Evolutionary conservation across 2,797 vertebrate genomes (phyloP).

Genomic region (Rhodeus uyekii): DNA sequence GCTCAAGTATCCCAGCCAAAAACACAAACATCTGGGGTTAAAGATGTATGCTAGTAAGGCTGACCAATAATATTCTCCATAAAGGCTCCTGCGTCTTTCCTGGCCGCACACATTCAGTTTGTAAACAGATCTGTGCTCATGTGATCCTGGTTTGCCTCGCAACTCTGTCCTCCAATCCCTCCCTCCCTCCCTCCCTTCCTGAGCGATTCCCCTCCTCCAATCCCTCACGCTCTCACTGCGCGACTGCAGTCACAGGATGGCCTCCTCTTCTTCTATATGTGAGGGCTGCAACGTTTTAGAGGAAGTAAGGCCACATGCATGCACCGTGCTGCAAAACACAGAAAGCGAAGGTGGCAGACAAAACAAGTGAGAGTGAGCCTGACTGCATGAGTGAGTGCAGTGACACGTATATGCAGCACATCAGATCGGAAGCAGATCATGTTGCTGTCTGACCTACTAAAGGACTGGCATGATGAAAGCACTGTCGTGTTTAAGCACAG

Average conservation of each 20-base stretch:
- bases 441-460: conserved; percentile 39
- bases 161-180: conserved; percentile 73
- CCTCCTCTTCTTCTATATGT: not conserved
- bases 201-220: conserved; percentile 46
- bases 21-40: conserved; percentile 51
- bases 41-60: conserved; percentile 36
- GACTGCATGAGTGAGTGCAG: not conserved
- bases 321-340: conserved; percentile 57
- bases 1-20: conserved; percentile 13
- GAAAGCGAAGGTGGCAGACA: conserved; percentile 38
- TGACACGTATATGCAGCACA: not conserved
- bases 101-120: conserved; percentile 75
- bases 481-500: not conserved
- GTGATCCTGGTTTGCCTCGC: conserved; percentile 86
- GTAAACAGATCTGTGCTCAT: conserved; percentile 87
- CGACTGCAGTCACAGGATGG: conserved; percentile 51
- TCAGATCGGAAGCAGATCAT: not conserved
- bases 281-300: conserved; percentile 69
- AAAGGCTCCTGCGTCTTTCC: conserved; percentile 52
- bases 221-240: conserved; percentile 30
- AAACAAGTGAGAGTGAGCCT: not conserved
- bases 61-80: conserved; percentile 25
- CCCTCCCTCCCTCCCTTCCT: conserved; percentile 51
- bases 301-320: conserved; percentile 62
- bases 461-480: conserved; percentile 9